Percentiles rank a stretch among this genome's conserved stretches.
Evolutionary conservation across 37 sponge, comb jelly and placozoan genomes (phyloP).

Genomic region (Chondrosia reniformis): DNA sequence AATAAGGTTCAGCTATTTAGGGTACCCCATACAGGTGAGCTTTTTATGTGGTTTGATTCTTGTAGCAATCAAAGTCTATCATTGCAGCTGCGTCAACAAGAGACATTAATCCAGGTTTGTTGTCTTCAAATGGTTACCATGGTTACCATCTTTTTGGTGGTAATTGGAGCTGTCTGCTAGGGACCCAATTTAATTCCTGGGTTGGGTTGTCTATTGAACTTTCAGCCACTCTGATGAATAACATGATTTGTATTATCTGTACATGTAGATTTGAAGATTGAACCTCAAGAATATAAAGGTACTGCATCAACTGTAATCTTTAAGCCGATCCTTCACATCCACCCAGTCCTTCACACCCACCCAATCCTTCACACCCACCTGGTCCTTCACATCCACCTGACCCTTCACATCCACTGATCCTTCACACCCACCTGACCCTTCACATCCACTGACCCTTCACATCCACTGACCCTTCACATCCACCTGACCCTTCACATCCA

Average conservation of each 20-base stretch:
- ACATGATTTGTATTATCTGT: neutral
- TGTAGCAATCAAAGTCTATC: conserved; percentile 78
- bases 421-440: neutral
- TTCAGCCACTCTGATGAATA: too few relatives aligned
- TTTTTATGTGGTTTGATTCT: neutral
- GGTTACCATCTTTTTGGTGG: too few relatives aligned
- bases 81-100: conserved; percentile 64
- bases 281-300: conserved; percentile 62
- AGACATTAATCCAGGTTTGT: conserved; percentile 84
- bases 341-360: neutral
- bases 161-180: too few relatives aligned
- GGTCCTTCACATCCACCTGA: neutral
- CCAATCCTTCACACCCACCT: neutral
- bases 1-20: neutral
- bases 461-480: neutral
- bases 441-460: neutral
- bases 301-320: neutral
- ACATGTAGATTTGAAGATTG: conserved; percentile 43
- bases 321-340: neutral
- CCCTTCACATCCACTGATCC: neutral
- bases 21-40: neutral
- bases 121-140: neutral
- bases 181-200: too few relatives aligned
- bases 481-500: neutral
- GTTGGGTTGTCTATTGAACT: too few relatives aligned